Evolutionary conservation across 2,797 vertebrate species (phyloP), one percentile per base, ranked within the genome.

Genomic region (Takifugu ocellatus): DNA sequence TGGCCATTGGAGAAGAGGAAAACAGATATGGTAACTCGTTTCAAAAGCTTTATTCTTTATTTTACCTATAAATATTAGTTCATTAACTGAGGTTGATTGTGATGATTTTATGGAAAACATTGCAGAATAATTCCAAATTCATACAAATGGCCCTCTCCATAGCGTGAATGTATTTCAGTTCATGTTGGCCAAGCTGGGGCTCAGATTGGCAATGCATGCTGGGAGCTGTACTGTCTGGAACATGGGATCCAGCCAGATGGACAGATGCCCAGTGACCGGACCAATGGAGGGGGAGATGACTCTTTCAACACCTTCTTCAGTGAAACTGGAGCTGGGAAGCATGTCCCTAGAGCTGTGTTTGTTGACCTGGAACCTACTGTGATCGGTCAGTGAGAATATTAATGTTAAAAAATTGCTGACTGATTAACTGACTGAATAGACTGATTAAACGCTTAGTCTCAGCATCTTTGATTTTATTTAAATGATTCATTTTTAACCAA

Each of bases 361-460:
- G 93, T 98, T 33, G 96, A 98, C 79, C 82, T 98, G 86, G 95
- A 96, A 43, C 94, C 96, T 14, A 96, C 96, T 0, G 96, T 96
- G 49, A 96, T 98, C 1, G 94, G 94, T 95, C 62, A 89, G 72
- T 71, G 17, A 9, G 8, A 47, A 47, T 17, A 17, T 47, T 17
- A 24, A 14, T 16, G 9, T 25, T 4, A 17, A n/a, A 44, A 9
- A 44, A n/a, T 29, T 7, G 17, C 25, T 12, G 21, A 17, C 5
- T 27, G 16, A 15, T 5, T 17, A 9, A 9, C 16, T 45, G 2
- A 17, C 44, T 44, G 3, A 5, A 5, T 21, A 24, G 21, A 21
- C 14, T 14, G 3, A 5, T 42, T 21, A 24, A 47, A 45, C 5
- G 1, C 9, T 10, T 45, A 15, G n/a, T n/a, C n/a, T n/a, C n/a